Conservation (phyloP, 2,797 vertebrate genomes). For the Betta splendens region DNA sequence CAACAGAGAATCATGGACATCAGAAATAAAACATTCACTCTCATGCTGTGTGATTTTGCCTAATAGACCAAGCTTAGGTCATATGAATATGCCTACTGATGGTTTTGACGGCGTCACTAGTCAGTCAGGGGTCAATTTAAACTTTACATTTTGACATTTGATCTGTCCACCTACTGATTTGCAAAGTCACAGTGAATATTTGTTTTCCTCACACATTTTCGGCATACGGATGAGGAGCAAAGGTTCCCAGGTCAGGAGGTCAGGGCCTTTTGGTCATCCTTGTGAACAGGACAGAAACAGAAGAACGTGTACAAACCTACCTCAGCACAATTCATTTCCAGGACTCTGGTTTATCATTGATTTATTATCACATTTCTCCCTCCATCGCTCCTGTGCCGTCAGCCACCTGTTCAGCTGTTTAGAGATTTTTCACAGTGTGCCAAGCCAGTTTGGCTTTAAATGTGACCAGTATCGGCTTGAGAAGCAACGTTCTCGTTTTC, state of each 20-base stretch:
- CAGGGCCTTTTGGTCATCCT: not conserved
- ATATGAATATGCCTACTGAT: no score
- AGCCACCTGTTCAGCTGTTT: not conserved
- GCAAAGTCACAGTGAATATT: slow-evolving; percentile 1
- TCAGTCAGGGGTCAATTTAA: slow-evolving; percentile 14
- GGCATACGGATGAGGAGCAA: slow-evolving; percentile 6
- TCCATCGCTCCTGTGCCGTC: not conserved
- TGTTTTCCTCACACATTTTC: not conserved
- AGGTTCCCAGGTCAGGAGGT: slow-evolving; percentile 12
- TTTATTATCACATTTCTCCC: not conserved
- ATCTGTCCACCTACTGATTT: slow-evolving; percentile 4
- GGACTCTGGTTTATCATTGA: not conserved
- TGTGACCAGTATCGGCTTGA: not conserved
- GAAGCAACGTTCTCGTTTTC: slow-evolving; percentile 8
- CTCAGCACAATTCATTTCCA: not conserved
- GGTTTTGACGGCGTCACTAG: no score
- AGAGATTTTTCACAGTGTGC: not conserved
- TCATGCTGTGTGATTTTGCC: slow-evolving; percentile 7
- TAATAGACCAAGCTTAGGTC: slow-evolving; percentile 19
- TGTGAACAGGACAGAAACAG: not conserved
- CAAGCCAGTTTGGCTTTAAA: not conserved
- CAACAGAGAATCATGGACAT: slow-evolving; percentile 22
- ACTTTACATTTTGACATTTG: slow-evolving; percentile 9
- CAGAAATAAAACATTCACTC: slow-evolving; percentile 28
- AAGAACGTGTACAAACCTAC: not conserved